Evolutionary conservation across 1,140 invertebrate genomes (phyloP).

Genomic region (Carposina sasakii): DNA sequence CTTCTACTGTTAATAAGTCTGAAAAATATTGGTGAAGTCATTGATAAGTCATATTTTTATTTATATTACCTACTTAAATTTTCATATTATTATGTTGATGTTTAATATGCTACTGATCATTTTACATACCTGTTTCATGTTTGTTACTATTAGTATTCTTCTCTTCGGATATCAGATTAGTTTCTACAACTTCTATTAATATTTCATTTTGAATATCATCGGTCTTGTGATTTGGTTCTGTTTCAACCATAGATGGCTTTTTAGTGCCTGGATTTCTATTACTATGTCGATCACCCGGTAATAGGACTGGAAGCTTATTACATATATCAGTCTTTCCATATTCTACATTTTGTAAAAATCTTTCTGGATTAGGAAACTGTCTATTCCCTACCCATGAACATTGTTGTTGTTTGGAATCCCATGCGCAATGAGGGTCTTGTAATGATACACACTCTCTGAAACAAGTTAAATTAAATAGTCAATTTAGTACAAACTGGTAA

Average conservation of each 20-base stretch:
- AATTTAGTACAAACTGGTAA: neutral
- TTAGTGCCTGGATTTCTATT: slow-evolving; percentile 61
- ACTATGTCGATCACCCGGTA: slow-evolving; percentile 48
- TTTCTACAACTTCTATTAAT: slow-evolving; percentile 62
- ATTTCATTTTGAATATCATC: slow-evolving; percentile 64
- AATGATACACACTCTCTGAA: slow-evolving; percentile 90
- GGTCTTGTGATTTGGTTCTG: slow-evolving; percentile 40
- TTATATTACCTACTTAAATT: neutral
- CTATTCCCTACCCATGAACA: slow-evolving; percentile 82
- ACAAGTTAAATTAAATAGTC: slow-evolving; percentile 19
- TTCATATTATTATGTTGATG: too few species aligned
- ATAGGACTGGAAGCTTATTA: slow-evolving; percentile 71
- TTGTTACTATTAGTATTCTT: slow-evolving; percentile 47
- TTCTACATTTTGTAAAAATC: slow-evolving; percentile 83
- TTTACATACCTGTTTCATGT: slow-evolving; percentile 55
- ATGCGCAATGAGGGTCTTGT: slow-evolving; percentile 98
- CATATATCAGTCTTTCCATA: slow-evolving; percentile 79
- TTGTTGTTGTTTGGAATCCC: slow-evolving; percentile 84
- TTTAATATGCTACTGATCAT: too few species aligned
- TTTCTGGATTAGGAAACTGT: slow-evolving; percentile 77
- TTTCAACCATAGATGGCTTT: slow-evolving; percentile 48
- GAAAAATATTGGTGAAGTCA: slow-evolving; percentile 25
- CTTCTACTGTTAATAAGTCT: slow-evolving; percentile 76
- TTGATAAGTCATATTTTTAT: neutral
- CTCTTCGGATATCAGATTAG: slow-evolving; percentile 54